phyloP scores from a whole-genome alignment of 2,113 vertebrate genomes.

The Coptodon bakossiorum region DNA sequence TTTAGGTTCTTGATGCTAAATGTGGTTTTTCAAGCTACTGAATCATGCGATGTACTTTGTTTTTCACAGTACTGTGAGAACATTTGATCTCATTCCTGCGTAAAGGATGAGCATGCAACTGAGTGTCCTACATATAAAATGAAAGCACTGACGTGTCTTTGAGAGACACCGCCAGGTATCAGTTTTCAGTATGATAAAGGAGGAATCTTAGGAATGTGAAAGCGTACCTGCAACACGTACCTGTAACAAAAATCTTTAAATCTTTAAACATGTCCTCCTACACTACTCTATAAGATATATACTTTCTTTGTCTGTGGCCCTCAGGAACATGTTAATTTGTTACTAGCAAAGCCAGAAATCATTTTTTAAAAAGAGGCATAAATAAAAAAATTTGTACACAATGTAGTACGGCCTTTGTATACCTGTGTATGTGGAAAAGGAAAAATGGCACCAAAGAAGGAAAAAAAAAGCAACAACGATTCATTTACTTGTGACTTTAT shows the following conservation, averaged over 20 bases:
- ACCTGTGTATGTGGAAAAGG: neutral
- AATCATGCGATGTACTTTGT: neutral
- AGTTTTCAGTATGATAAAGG: constrained; percentile 54
- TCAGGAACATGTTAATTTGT: neutral
- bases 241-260: neutral
- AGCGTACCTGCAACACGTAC: constrained; percentile 43
- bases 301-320: neutral
- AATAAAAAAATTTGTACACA: neutral
- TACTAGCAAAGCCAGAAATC: neutral
- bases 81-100: neutral
- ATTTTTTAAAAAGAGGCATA: neutral
- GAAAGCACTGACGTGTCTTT: neutral
- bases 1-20: neutral
- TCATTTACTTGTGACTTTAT: neutral
- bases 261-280: neutral
- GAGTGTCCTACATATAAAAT: neutral
- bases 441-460: neutral
- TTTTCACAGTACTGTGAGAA: neutral
- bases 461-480: accelerated
- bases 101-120: neutral
- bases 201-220: constrained; percentile 74
- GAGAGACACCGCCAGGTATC: constrained; percentile 31
- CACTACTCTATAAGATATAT: neutral
- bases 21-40: neutral
- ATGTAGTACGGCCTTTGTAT: neutral